phyloP scores from a whole-genome alignment of 2,797 vertebrate genomes.

The Ptychobarbus kaznakovi region DNA sequence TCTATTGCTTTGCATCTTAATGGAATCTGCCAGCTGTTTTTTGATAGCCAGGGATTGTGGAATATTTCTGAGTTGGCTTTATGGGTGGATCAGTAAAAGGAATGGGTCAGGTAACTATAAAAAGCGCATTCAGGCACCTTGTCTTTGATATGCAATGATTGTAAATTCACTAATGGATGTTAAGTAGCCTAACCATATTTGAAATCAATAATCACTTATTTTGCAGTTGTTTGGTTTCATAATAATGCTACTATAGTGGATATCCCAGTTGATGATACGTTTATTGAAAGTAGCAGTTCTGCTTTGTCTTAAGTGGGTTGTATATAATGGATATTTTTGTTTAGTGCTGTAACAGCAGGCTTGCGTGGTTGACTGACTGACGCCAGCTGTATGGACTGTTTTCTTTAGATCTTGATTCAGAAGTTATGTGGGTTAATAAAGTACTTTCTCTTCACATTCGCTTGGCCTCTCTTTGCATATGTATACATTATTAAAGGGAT shows the following conservation, averaged over 20 bases:
- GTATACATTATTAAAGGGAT: too few species aligned
- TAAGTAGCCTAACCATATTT: constrained; percentile 27
- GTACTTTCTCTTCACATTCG: not conserved
- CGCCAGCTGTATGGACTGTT: not conserved
- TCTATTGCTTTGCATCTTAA: constrained; percentile 44
- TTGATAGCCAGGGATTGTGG: constrained; percentile 11
- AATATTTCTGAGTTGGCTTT: constrained; percentile 32
- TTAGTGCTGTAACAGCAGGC: not conserved
- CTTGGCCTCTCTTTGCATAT: not conserved
- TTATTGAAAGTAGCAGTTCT: constrained; percentile 7
- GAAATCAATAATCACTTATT: constrained; percentile 23
- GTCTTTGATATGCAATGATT: constrained; percentile 10
- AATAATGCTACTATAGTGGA: not conserved
- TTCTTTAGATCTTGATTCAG: constrained; percentile 20
- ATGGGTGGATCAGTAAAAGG: constrained; percentile 20
- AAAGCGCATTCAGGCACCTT: not conserved
- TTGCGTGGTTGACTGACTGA: constrained; percentile 20
- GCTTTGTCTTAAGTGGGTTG: constrained; percentile 1
- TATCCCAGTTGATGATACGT: not conserved
- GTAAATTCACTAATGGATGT: constrained; percentile 52
- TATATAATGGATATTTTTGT: not conserved
- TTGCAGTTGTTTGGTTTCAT: constrained; percentile 30
- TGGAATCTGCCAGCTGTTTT: constrained; percentile 11
- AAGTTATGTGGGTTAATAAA: not conserved
- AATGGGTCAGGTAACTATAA: constrained; percentile 22